Base-by-base conservation (phyloP, 2,888 invertebrate species). In the Sipha maydis region DNA sequence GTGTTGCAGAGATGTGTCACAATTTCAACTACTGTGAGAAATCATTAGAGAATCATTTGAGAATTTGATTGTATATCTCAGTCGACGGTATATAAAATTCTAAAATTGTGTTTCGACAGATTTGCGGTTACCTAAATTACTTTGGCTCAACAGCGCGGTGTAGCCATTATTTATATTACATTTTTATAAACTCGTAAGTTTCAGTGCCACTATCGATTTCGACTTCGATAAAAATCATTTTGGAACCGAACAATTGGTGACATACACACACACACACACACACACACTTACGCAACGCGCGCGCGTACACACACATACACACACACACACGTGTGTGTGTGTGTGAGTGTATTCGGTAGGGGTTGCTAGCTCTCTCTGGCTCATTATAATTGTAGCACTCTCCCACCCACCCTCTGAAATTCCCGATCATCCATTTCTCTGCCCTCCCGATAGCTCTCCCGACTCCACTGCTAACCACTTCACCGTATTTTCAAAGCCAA, bases 401-500 rank as follows among this genome's bases (percentile, higher is more conserved):
- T 48, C 48, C 48, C 14, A 48, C 11, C 14, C 8, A 21, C 48
- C 17, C 28, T 9, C 77, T 41, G 48, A 48, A 48, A 48, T 48
- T 3, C 28, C 1, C 77, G 17, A 28, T n/a, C n/a, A n/a, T 19
- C 5, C 76, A 7, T 17, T 3, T 3, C 48, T 2, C 48, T 48
- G 11, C 3, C 11, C 48, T 1, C 11, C 1, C 14, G 48, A 14
- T 1, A 48, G 48, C 48, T 48, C 48, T 14, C 3, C 19, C 1
- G n/a, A 1, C 25, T n/a, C 2, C 56, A 2, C 25, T 31, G 14
- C 54, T 3, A 41, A 8, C 31, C 14, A 19, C 19, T 9, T 14
- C 21, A 56, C 31, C 38, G 38, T 14, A 11, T 61, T 82, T 71
- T 82, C 80, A 28, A 28, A 71, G 82, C 71, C 69, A 71, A 83